phyloP scores from a whole-genome alignment of 2,797 vertebrate genomes.

The Hephaestus fuliginosus region DNA sequence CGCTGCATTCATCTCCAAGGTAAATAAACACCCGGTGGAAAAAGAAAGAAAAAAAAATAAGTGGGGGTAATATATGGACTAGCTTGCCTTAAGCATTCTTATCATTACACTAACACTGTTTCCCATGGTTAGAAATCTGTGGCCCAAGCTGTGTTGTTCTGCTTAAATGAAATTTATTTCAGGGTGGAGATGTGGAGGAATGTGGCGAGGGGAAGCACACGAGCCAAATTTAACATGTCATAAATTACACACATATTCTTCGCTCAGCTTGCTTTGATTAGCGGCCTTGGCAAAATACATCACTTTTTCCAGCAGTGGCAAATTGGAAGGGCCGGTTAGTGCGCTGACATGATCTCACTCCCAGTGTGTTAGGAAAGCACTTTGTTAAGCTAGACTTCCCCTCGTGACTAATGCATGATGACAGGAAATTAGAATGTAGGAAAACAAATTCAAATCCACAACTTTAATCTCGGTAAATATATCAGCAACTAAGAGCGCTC shows the following conservation, averaged over 20 bases:
- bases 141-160: conserved; percentile 56
- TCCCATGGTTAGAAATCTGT: conserved; percentile 70
- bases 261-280: conserved; percentile 77
- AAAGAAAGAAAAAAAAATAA: background rate
- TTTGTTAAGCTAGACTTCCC: conserved; percentile 40
- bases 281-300: conserved; percentile 54
- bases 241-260: conserved; percentile 76
- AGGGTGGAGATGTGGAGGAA: conserved; percentile 57
- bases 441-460: conserved; percentile 59
- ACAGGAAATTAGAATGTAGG: conserved; percentile 63
- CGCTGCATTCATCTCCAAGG: conserved; percentile 66
- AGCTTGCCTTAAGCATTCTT: conserved; percentile 57
- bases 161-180: conserved; percentile 68
- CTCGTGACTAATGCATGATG: conserved; percentile 59
- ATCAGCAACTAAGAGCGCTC: conserved; percentile 31
- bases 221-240: conserved; percentile 73
- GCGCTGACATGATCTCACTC: conserved; percentile 55
- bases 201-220: conserved; percentile 35
- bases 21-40: conserved; percentile 72
- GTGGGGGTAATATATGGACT: conserved; percentile 45
- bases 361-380: conserved; percentile 37
- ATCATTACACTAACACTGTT: conserved; percentile 73
- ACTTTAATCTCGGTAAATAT: conserved; percentile 59
- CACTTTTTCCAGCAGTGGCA: conserved; percentile 61
- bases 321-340: conserved; percentile 50